Evolutionary conservation across 1,140 invertebrate genomes (phyloP), one percentile per base, ranked within the genome.

Genomic region (Drosophila arizonae): DNA sequence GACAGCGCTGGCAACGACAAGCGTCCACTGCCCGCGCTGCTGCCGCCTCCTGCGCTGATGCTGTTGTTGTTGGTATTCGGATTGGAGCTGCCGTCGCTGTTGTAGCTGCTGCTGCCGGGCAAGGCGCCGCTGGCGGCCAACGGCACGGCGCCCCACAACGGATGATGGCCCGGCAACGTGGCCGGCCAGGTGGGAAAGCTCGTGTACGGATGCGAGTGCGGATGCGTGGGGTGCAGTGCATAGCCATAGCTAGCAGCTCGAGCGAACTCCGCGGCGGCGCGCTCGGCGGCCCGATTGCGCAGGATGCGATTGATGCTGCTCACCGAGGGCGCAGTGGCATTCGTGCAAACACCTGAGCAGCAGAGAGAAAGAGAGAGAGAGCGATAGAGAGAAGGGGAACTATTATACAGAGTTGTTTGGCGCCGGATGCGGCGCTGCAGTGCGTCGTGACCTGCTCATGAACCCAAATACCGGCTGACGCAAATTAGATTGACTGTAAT

Each of bases 261-360:
- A 0, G 97, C 97, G 85, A 98, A 98, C 92, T 98, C 97, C 0
- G 97, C 97, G 0, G 97, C 97, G 0, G 97, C 97, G n/a, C 97
- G 92, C 90, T 98, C 97, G 0, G 97, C 97, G 0, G 97, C 97
- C 13, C 97, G 93, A 90, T 98, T 98, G 60, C 97, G 92, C 50
- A 98, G 92, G 76, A 98, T 98, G 73, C 97, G 93, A 92, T 98
- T 98, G 86, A 98, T 98, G 72, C 97, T 98, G 77, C 96, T 97
- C 0, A 98, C 97, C 43, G 97, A 98, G 0, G 97, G 97, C 46
- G 94, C 97, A 68, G 95, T 97, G 70, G 96, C 96, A 91, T 98
- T 98, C 36, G 97, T 98, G 91, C 97, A 98, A 10, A 98, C 97
- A 41, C 87, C 91, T 92, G 11, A 48, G 11, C 2, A 9, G 2